phyloP scores from a whole-genome alignment of 2,113 vertebrate species.

The Crocuta crocuta region DNA sequence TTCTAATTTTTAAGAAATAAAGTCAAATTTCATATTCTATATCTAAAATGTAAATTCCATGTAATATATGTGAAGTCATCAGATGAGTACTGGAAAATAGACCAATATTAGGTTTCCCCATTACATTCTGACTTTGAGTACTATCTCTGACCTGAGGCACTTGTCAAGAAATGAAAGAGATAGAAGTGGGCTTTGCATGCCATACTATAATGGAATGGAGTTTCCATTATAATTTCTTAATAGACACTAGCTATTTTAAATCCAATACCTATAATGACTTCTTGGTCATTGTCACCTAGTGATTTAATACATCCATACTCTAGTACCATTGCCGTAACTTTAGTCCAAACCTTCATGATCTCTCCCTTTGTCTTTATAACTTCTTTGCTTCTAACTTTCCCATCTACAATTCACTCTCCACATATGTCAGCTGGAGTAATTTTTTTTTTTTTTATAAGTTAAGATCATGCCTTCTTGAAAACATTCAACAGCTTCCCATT shows the following conservation, averaged over 20 bases:
- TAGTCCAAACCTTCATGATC: neutral
- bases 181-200: neutral
- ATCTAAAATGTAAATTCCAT: neutral
- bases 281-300: neutral
- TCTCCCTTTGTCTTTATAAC: neutral
- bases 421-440: neutral
- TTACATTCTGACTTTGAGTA: neutral
- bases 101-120: neutral
- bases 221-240: neutral
- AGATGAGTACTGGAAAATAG: neutral
- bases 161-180: constrained; percentile 17
- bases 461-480: neutral
- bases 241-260: neutral
- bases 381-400: neutral
- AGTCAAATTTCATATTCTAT: constrained; percentile 1
- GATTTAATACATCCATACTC: neutral
- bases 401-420: neutral
- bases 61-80: neutral
- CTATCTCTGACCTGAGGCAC: neutral
- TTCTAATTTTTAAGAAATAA: neutral
- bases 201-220: neutral
- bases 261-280: neutral
- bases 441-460: neutral
- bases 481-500: neutral
- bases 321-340: neutral